phyloP scores from a whole-genome alignment of 2,113 vertebrate genomes.

The Oreochromis spilurus region DNA sequence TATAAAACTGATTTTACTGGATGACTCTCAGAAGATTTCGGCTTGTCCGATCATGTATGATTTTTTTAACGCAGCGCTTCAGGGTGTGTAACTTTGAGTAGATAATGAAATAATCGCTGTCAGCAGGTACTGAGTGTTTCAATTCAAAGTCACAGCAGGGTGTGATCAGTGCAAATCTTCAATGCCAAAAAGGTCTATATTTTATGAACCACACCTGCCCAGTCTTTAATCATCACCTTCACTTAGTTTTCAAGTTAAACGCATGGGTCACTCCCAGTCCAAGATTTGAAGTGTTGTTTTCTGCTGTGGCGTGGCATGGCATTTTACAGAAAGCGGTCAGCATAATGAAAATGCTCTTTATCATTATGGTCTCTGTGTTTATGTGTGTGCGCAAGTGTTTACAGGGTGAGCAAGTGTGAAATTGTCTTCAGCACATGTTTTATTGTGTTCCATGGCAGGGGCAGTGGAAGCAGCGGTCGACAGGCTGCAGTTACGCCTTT shows the following conservation, averaged over 20 bases:
- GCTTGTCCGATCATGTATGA: background rate
- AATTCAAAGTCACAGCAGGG: background rate
- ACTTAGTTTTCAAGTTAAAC: background rate
- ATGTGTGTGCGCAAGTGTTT: background rate
- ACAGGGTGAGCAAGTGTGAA: background rate
- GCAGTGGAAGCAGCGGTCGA: slow-evolving; percentile 36
- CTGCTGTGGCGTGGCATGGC: background rate
- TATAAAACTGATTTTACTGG: background rate
- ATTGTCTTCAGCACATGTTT: slow-evolving; percentile 32
- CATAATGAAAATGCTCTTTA: background rate
- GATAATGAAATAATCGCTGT: background rate
- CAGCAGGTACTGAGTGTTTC: background rate
- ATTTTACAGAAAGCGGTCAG: slow-evolving; percentile 12
- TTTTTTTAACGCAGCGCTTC: background rate
- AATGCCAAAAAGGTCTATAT: background rate
- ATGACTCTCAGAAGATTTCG: background rate
- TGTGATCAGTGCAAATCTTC: background rate
- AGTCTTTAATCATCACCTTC: background rate
- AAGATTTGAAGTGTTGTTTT: background rate
- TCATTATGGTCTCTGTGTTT: background rate
- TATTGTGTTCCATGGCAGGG: slow-evolving; percentile 36
- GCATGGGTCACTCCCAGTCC: background rate
- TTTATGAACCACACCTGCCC: background rate
- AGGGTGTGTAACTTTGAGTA: background rate
- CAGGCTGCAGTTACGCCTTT: slow-evolving; percentile 64